phyloP scores from a whole-genome alignment of 2,888 invertebrate genomes.

The Julus scandinavius region DNA sequence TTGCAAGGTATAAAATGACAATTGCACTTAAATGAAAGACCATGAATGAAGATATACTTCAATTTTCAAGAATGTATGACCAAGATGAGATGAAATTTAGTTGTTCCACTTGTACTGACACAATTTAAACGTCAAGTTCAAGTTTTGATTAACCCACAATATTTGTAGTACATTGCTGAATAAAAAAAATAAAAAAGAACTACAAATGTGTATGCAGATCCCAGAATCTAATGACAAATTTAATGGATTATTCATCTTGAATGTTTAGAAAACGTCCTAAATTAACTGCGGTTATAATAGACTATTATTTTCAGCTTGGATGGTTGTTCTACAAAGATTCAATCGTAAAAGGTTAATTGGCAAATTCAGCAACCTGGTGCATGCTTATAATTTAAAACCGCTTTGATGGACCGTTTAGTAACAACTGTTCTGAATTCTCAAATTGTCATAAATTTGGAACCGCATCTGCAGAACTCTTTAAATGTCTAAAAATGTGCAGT shows the following conservation, averaged over 20 bases:
- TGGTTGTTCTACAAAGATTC: conserved; percentile 12
- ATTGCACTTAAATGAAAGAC: too few species aligned
- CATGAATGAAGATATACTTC: too few species aligned
- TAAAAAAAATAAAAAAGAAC: not conserved
- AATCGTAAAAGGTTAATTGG: not conserved
- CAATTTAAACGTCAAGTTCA: not conserved
- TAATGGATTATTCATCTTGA: not conserved
- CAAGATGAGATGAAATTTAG: not conserved
- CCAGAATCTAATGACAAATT: not conserved
- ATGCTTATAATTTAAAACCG: not conserved
- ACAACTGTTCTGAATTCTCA: not conserved
- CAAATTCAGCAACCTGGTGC: not conserved
- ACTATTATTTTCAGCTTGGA: not conserved
- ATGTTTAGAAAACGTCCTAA: conserved; percentile 2
- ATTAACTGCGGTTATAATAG: not conserved
- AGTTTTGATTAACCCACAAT: conserved; percentile 13
- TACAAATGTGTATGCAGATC: not conserved
- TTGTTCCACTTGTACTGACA: conserved; percentile 7
- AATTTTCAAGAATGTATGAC: not conserved
- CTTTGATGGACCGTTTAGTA: not conserved
- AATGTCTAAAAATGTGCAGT: not conserved
- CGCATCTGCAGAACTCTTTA: not conserved
- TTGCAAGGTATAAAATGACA: too few species aligned
- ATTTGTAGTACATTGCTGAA: not conserved
- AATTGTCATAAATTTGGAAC: not conserved